These are phyloP conservation scores for Oreochromis mossambicus DNA, from an alignment of 2,797 vertebrate species.

Conservation along the genomic window DNA sequence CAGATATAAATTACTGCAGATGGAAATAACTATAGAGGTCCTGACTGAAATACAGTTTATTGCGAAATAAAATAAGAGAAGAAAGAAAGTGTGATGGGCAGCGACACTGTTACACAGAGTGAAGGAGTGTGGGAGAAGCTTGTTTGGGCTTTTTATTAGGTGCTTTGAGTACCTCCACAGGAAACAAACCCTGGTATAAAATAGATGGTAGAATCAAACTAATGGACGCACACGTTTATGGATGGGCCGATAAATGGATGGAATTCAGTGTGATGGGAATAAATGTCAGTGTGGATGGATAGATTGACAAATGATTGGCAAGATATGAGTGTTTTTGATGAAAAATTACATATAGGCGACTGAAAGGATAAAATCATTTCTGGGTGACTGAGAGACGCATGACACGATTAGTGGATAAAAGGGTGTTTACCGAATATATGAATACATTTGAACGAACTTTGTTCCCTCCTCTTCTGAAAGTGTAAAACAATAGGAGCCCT, in stretches of 20 bases:
- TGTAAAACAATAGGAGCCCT: not conserved
- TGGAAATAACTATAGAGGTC: not conserved
- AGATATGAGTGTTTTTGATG: not conserved
- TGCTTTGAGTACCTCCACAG: not conserved
- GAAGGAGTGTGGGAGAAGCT: not conserved
- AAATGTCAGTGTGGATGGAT: not conserved
- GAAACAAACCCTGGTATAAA: not conserved
- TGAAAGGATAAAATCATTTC: not conserved
- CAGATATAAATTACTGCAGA: not conserved
- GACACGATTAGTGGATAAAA: not conserved
- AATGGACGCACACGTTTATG: not conserved
- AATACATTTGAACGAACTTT: not conserved
- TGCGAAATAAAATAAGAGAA: not conserved
- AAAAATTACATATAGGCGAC: rapidly evolving
- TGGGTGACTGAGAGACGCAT: not conserved
- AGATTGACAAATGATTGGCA: not conserved
- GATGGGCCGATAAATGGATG: not conserved
- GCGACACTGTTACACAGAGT: not conserved
- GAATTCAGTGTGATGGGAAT: not conserved
- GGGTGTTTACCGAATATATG: not conserved
- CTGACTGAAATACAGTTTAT: not conserved
- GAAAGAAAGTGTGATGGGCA: rapidly evolving
- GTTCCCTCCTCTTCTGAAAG: not conserved
- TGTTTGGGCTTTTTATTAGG: not conserved
- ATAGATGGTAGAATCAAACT: not conserved